phyloP scores from a whole-genome alignment of 2,113 vertebrate species.

The Chaetodon trifascialis region DNA sequence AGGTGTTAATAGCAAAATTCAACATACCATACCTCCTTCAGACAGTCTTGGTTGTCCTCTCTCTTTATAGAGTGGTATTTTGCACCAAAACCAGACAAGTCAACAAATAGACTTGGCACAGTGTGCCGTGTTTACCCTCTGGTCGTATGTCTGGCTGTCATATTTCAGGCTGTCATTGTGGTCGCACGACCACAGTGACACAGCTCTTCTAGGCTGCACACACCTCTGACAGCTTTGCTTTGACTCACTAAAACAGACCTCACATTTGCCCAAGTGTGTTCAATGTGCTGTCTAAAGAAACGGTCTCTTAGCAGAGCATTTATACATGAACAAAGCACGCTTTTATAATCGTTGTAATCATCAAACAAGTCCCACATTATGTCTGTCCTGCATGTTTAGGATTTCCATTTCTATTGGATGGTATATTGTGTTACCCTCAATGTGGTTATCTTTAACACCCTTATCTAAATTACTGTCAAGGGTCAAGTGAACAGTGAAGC shows the following conservation, averaged over 20 bases:
- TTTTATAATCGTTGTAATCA: neutral
- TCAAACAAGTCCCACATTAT: neutral
- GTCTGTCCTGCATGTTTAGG: neutral
- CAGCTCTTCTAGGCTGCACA: constrained; percentile 23
- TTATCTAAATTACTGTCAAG: constrained; percentile 34
- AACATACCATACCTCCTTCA: constrained; percentile 34
- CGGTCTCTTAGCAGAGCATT: neutral
- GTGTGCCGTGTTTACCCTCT: constrained; percentile 50
- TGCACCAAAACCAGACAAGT: constrained; percentile 27
- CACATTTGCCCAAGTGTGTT: neutral
- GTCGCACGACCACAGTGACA: constrained; percentile 58
- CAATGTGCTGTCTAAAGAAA: neutral
- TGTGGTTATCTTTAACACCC: neutral
- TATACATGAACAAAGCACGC: neutral
- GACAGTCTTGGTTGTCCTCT: neutral
- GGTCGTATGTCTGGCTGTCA: constrained; percentile 7
- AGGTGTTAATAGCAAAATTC: constrained; percentile 18
- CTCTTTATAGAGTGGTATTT: neutral
- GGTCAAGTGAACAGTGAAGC: constrained; percentile 20
- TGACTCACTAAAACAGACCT: constrained; percentile 26
- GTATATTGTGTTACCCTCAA: neutral
- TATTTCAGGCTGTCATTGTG: constrained; percentile 58
- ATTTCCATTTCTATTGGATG: neutral
- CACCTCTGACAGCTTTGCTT: constrained; percentile 11
- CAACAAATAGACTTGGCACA: constrained; percentile 19